A percentile compares a stretch with the other conserved stretches of the same genome.
phyloP scores from a whole-genome alignment of 2,888 invertebrate genomes.

The Melanotus villosus region DNA sequence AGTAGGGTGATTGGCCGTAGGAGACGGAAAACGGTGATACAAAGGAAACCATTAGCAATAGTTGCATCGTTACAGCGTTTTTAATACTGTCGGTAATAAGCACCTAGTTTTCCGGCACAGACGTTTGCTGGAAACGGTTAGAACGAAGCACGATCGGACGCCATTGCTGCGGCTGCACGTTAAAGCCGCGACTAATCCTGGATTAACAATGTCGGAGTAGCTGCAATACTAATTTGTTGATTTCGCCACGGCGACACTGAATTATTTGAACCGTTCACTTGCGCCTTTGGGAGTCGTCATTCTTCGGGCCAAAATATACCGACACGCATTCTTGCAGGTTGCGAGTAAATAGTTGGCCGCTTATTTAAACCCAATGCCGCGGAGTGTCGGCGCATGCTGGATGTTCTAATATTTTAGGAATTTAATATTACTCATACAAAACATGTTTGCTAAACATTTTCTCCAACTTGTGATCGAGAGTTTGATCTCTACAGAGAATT shows the following conservation, averaged over 20 bases:
- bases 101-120: constrained; percentile 13
- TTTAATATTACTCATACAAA: constrained; percentile 55
- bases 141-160: constrained; percentile 43
- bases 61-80: background rate
- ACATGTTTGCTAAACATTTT: constrained; percentile 41
- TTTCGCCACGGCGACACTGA: constrained; percentile 68
- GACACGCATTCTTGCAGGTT: constrained; percentile 48
- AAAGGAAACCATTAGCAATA: background rate
- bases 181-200: constrained; percentile 67
- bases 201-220: constrained; percentile 69
- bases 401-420: constrained; percentile 59
- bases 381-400: constrained; percentile 47
- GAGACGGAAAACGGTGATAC: background rate
- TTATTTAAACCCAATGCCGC: constrained; percentile 51
- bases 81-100: constrained; percentile 19
- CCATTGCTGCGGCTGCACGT: constrained; percentile 64
- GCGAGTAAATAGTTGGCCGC: constrained; percentile 51
- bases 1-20: constrained; percentile 25
- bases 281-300: constrained; percentile 44
- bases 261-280: constrained; percentile 62
- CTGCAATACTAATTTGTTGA: constrained; percentile 70
- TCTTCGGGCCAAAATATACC: constrained; percentile 40
- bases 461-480: constrained; percentile 36
- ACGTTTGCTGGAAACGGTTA: constrained; percentile 35
- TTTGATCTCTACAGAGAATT: constrained; percentile 17